Conservation (phyloP, 2,888 invertebrate genomes). For the Cephus sareptanus region DNA sequence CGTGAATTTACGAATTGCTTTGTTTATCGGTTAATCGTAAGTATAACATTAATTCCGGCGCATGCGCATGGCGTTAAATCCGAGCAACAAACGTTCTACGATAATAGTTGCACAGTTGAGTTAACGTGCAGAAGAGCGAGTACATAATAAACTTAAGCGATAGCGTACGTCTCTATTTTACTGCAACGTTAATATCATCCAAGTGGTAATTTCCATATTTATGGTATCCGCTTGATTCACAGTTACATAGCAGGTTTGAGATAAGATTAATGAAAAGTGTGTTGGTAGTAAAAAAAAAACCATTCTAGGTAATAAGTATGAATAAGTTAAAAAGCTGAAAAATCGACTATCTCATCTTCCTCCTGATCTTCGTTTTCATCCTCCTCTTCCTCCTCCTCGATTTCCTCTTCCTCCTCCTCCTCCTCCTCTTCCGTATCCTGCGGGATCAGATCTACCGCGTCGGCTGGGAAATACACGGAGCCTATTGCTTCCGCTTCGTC, state of each 20-base stretch:
- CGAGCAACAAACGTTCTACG: not conserved
- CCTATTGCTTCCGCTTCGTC: slow-evolving; percentile 75
- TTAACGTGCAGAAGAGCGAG: not conserved
- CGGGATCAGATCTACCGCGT: slow-evolving; percentile 41
- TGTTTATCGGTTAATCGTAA: not conserved
- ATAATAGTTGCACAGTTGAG: not conserved
- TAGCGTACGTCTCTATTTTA: not conserved
- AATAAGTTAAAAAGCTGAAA: not conserved
- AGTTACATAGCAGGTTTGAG: not conserved
- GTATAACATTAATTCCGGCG: not conserved
- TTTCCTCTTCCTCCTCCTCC: slow-evolving; percentile 22
- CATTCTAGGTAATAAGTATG: not conserved
- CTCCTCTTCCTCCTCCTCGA: slow-evolving; percentile 26
- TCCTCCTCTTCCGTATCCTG: slow-evolving; percentile 26
- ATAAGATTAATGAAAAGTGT: not conserved
- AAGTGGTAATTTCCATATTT: not conserved
- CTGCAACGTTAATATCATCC: not conserved
- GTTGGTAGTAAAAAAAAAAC: not conserved
- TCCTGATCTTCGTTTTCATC: slow-evolving; percentile 32
- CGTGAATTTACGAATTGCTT: not conserved
- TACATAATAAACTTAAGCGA: not conserved
- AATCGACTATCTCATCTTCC: slow-evolving; percentile 16
- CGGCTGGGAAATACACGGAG: slow-evolving; percentile 76
- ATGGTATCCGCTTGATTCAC: not conserved
- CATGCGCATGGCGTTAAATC: not conserved